phyloP scores from a whole-genome alignment of 2,113 vertebrate genomes.

The Urocitellus parryii region DNA sequence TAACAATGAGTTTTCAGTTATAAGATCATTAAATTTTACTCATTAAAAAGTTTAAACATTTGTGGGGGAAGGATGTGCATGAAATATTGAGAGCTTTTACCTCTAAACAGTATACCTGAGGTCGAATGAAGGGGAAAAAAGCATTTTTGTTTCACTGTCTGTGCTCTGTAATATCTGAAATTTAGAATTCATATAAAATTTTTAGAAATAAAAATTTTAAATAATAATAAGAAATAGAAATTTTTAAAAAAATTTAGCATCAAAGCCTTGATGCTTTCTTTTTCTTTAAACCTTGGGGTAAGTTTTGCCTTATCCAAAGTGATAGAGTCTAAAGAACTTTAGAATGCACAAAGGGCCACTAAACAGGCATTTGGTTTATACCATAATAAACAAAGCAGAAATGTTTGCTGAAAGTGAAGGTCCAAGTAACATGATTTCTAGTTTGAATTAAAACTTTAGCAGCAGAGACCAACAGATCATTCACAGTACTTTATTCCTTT shows the following conservation, averaged over 20 bases:
- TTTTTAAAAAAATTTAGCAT: background rate
- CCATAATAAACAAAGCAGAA: background rate
- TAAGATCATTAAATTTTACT: background rate
- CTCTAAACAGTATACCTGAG: background rate
- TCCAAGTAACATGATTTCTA: background rate
- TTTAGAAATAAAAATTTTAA: background rate
- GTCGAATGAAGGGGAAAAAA: background rate
- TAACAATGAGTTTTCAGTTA: background rate
- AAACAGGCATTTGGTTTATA: background rate
- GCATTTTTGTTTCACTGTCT: background rate
- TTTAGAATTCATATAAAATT: background rate
- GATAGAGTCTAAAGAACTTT: background rate
- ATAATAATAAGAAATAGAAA: background rate
- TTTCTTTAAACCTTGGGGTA: slow-evolving; percentile 14
- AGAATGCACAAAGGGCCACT: background rate
- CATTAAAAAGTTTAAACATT: slow-evolving; percentile 7
- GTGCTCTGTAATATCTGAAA: background rate
- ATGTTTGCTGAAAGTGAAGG: slow-evolving; percentile 11
- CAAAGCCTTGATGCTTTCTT: background rate
- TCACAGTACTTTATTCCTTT: slow-evolving; percentile 27
- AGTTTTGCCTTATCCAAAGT: background rate
- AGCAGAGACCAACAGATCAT: background rate
- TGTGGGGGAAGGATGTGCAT: background rate
- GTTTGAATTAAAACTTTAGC: slow-evolving; percentile 7
- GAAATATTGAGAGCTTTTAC: background rate